phyloP scores from a whole-genome alignment of 2,113 vertebrate species.

The Polyodon spathula region DNA sequence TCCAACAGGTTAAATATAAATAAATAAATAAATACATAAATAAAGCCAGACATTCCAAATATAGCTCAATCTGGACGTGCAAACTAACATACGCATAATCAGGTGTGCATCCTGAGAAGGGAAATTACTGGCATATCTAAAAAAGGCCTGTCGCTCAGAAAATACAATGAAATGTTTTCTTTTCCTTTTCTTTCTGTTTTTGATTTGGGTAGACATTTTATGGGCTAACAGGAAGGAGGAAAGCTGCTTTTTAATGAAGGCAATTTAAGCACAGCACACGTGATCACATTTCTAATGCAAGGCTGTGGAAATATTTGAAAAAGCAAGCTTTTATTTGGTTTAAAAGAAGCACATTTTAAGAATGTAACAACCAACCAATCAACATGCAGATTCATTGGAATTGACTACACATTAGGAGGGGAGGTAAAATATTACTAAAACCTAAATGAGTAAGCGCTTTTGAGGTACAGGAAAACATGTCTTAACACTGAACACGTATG shows the following conservation, averaged over 20 bases:
- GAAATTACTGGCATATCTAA: slow-evolving; percentile 1
- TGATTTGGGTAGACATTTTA: slow-evolving; percentile 31
- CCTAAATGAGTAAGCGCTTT: too few relatives aligned
- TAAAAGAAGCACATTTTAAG: slow-evolving; percentile 12
- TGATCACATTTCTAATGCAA: slow-evolving; percentile 32
- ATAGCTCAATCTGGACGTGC: too few relatives aligned
- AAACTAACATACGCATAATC: not conserved
- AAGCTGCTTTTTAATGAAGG: slow-evolving; percentile 31
- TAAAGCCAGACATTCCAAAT: too few relatives aligned
- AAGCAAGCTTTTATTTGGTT: slow-evolving; percentile 17
- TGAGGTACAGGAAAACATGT: too few relatives aligned
- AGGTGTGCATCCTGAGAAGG: slow-evolving; percentile 8
- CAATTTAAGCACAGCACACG: slow-evolving; percentile 37
- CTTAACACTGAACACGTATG: too few relatives aligned
- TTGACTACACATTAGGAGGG: not conserved
- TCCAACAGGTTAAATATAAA: too few relatives aligned
- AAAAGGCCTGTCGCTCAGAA: slow-evolving; percentile 9
- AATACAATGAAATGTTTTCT: slow-evolving; percentile 19
- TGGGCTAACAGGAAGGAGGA: slow-evolving; percentile 24
- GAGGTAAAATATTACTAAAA: too few relatives aligned
- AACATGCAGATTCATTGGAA: not conserved
- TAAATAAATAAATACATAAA: too few relatives aligned
- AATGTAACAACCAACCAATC: slow-evolving; percentile 2
- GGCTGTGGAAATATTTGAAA: slow-evolving; percentile 31
- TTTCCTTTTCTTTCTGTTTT: slow-evolving; percentile 19